Evolutionary conservation across 2,888 invertebrate species (phyloP), one percentile per base, ranked within the genome.

Genomic region (Cephus pulcher): DNA sequence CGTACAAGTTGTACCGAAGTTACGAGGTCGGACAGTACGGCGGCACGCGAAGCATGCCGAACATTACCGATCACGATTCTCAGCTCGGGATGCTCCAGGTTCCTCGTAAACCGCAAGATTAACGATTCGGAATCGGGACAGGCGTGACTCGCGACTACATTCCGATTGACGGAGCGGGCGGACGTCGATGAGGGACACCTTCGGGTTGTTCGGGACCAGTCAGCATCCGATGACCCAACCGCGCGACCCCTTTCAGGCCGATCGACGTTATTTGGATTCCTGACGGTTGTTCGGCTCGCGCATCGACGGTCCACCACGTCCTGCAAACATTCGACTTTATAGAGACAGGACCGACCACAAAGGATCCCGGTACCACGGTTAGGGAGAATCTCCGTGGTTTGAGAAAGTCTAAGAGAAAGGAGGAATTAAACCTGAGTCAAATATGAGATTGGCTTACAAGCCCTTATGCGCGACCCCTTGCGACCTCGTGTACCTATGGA

Each of bases 41-140:
- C 74, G 74, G 74, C 74, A 74, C 35, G 74, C 74, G 74, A 74
- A 34, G 74, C 35, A 74, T n/a, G 35, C 37, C 74, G 74, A 30
- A 34, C 71, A 34, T 37, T 35, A 30, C 37, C 74, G 74, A 56
- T 56, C 56, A 56, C 34, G 74, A 74, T 30, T 74, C 71, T 11
- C 6, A 12, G 71, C 56, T 56, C 23, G 56, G 56, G 56, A 56
- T 56, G 9, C 23, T 56, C 56, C 56, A 34, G 15, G 34, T 32
- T 71, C 71, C 32, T 71, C 74, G 74, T 74, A 74, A 74, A 74
- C 23, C 74, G 35, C 35, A 37, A 74, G 37, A 74, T 74, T 37
- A 37, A 37, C 74, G 71, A 71, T 71, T 71, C 33, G 71, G 71
- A 71, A 32, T 71, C 71, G 71, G 71, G 71, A 71, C 71, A 34